Evolutionary conservation across 1,140 invertebrate species (phyloP).

Genomic region (Andrena cerasifolii): DNA sequence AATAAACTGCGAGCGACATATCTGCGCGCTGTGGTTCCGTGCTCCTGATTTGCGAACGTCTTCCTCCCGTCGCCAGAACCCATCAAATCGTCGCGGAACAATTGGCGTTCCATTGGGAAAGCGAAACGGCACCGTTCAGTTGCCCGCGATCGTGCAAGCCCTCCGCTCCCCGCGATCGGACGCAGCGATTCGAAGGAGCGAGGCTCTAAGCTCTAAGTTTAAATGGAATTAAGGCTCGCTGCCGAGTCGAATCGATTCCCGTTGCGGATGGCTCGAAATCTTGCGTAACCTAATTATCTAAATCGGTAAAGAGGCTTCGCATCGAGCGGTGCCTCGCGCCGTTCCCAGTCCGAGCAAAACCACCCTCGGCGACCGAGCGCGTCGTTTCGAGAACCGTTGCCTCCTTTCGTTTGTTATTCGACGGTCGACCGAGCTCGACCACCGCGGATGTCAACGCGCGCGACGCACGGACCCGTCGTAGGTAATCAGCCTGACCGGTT

Average conservation of each 20-base stretch:
- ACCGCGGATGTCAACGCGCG: slow-evolving; percentile 17
- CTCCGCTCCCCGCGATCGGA: not conserved
- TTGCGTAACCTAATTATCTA: not conserved
- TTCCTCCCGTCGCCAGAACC: not conserved
- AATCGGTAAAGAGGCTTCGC: not conserved
- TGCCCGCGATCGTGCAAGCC: not conserved
- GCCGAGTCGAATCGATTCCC: not conserved
- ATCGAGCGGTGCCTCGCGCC: too few species aligned
- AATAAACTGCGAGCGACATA: slow-evolving; percentile 6
- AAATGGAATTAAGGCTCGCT: not conserved
- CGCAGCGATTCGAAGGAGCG: too few species aligned
- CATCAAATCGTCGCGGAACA: not conserved
- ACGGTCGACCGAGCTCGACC: not conserved
- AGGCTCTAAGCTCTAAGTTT: too few species aligned
- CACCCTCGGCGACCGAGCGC: not conserved
- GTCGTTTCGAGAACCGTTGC: not conserved
- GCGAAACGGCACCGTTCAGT: not conserved
- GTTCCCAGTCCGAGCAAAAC: too few species aligned
- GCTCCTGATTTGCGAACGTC: not conserved
- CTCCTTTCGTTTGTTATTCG: slow-evolving; percentile 13
- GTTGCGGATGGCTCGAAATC: not conserved
- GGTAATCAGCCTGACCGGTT: slow-evolving; percentile 21
- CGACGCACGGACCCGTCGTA: not conserved
- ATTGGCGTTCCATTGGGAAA: not conserved
- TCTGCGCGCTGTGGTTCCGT: slow-evolving; percentile 7